A percentile compares a stretch with the other conserved stretches of the same genome.
Conservation (phyloP, 2,888 invertebrate species). For the Physocephala rufipes region DNA sequence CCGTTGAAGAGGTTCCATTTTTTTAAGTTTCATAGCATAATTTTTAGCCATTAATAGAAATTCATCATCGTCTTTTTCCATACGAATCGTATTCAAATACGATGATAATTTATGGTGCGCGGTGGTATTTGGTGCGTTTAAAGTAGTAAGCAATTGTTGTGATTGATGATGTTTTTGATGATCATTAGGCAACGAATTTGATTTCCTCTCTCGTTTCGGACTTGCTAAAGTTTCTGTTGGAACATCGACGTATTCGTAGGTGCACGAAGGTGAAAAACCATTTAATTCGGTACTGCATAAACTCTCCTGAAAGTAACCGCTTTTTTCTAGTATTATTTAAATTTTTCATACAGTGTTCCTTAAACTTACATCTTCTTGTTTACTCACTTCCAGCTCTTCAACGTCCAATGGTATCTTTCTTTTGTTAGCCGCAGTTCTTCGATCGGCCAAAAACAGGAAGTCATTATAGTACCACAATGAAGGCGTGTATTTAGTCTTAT, state of each 20-base stretch:
- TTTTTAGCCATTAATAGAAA: slow-evolving; percentile 19
- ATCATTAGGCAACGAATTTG: background rate
- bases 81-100: background rate
- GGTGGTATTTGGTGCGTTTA: background rate
- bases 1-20: slow-evolving; percentile 28
- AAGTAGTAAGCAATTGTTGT: background rate
- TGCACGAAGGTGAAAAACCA: background rate
- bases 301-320: background rate
- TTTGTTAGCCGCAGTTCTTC: background rate
- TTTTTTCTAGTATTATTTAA: background rate
- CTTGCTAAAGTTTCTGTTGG: background rate
- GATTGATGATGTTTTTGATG: background rate
- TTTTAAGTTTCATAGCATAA: slow-evolving; percentile 29
- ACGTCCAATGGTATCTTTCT: background rate
- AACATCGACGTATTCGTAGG: slow-evolving; percentile 8
- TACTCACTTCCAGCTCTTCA: background rate
- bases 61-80: slow-evolving; percentile 26
- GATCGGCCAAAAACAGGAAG: slow-evolving; percentile 1
- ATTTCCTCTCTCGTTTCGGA: background rate
- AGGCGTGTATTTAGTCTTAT: background rate
- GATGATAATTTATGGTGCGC: background rate
- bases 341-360: background rate
- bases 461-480: slow-evolving; percentile 21
- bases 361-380: background rate
- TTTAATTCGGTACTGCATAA: background rate